A percentile compares a stretch with the other conserved stretches of the same genome.
These are phyloP conservation scores for Microchirus variegatus DNA, from an alignment of 2,797 vertebrate species.

Conservation along the genomic window DNA sequence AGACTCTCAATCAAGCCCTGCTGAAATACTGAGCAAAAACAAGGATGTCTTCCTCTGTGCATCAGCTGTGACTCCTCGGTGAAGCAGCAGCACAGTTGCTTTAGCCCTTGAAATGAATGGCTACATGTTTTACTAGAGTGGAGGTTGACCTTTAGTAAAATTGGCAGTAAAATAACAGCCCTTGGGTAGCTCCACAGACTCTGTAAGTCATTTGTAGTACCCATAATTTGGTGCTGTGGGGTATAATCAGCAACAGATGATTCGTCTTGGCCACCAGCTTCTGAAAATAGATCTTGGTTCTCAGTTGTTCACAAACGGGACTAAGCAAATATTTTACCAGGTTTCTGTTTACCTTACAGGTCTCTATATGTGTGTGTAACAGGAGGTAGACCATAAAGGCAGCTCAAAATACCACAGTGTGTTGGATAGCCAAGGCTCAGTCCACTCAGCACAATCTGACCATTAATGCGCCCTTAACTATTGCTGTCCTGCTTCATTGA, in stretches of 20 bases:
- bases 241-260: constrained; percentile 88
- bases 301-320: constrained; percentile 82
- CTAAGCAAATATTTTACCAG: constrained; percentile 85
- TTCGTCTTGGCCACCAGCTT: constrained; percentile 83
- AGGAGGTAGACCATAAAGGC: constrained; percentile 79
- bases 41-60: constrained; percentile 36
- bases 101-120: constrained; percentile 72
- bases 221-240: constrained; percentile 86
- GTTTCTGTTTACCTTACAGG: constrained; percentile 83
- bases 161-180: constrained; percentile 86
- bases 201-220: constrained; percentile 87
- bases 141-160: constrained; percentile 86
- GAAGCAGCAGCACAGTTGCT: constrained; percentile 54
- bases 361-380: constrained; percentile 79
- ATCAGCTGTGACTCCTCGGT: constrained; percentile 52
- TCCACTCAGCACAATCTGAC: constrained; percentile 72
- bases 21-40: constrained; percentile 37
- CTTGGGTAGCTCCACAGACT: constrained; percentile 82
- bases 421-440: constrained; percentile 69
- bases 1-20: constrained; percentile 1
- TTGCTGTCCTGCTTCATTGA: constrained; percentile 64
- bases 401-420: constrained; percentile 78
- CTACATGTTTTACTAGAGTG: constrained; percentile 79
- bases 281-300: constrained; percentile 85
- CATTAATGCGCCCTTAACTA: constrained; percentile 73